Evolutionary conservation across 1,140 invertebrate species (phyloP), one percentile per base, ranked within the genome.

Genomic region (Mactra quadrangularis): DNA sequence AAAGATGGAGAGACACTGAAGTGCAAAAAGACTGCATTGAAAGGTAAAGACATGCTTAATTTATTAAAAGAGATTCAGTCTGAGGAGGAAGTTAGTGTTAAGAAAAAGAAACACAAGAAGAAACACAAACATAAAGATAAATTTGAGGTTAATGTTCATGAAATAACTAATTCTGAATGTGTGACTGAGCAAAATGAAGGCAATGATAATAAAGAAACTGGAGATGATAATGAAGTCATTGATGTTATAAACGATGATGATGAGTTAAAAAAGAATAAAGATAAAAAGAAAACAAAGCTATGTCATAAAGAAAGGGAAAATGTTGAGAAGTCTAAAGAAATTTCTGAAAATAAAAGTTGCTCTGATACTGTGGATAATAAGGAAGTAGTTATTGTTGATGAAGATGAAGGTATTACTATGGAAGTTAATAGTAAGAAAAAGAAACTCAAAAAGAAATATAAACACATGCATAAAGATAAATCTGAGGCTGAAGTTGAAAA

Each of bases 31-130:
- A 35, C 19, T 57, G 25, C 47, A 47, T 47, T 79, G 31, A 79
- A 79, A 68, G 76, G 60, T 7, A 66, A 79, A 45, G 76, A 79
- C 19, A 79, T 79, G 76, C n/a, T 79, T 1, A 79, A 79, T 35
- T 70, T 79, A 38, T 53, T 79, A 31, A 79, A 79, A 68, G 76
- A 79, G 64, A 68, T 79, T n/a, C 76, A 79, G 50, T 47, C 41
- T n/a, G 62, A 25, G 33, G 64, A 52, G 35, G 64, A 27, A 17
- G 45, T 19, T 33, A 47, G 47, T 22, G 13, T 17, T 53, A 79
- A 68, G 45, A 79, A 79, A 79, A 55, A 38, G 31, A 79, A 68
- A 47, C 62, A 70, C 11, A 68, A 57, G 27, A 79, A 66, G 35
- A 68, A 79, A 27, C 45, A 79, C n/a, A 68, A 70, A 41, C 47